A percentile compares a stretch with the other conserved stretches of the same genome.
These are phyloP conservation scores for Plagiodera versicolora DNA, from an alignment of 2,888 invertebrate genomes.

Conservation along the genomic window DNA sequence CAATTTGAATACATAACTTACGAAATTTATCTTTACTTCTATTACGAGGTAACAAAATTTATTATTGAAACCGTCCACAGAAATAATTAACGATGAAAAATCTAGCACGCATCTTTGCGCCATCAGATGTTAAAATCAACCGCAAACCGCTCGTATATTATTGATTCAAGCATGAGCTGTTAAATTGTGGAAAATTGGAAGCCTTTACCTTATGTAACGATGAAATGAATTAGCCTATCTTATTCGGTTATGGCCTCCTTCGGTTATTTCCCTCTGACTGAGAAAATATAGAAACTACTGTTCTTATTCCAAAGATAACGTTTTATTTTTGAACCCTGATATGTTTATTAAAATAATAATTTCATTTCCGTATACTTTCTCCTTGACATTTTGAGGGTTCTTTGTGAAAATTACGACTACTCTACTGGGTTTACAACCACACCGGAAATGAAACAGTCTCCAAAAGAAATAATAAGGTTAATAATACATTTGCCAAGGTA, in stretches of 20 bases:
- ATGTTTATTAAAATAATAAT: not conserved
- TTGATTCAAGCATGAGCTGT: not conserved
- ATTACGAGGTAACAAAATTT: not conserved
- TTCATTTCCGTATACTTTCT: not conserved
- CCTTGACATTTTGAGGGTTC: not conserved
- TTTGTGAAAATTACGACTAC: not conserved
- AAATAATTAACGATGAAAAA: not conserved
- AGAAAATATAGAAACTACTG: not conserved
- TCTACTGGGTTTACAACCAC: too few relatives aligned
- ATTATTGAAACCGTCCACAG: not conserved
- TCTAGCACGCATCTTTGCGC: not conserved
- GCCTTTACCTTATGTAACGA: not conserved
- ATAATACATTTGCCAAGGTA: too few relatives aligned
- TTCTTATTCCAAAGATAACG: not conserved
- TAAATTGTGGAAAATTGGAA: not conserved
- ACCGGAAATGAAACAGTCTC: not conserved
- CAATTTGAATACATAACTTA: not conserved
- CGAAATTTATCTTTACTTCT: not conserved
- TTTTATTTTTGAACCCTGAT: not conserved
- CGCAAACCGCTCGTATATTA: not conserved
- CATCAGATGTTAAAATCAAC: not conserved
- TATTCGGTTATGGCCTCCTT: not conserved
- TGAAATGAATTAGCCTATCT: not conserved
- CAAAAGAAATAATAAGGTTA: too few relatives aligned
- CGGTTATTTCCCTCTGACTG: not conserved